Evolutionary conservation across 2,113 vertebrate species (phyloP).

Genomic region (Entomyzon cyanotis): DNA sequence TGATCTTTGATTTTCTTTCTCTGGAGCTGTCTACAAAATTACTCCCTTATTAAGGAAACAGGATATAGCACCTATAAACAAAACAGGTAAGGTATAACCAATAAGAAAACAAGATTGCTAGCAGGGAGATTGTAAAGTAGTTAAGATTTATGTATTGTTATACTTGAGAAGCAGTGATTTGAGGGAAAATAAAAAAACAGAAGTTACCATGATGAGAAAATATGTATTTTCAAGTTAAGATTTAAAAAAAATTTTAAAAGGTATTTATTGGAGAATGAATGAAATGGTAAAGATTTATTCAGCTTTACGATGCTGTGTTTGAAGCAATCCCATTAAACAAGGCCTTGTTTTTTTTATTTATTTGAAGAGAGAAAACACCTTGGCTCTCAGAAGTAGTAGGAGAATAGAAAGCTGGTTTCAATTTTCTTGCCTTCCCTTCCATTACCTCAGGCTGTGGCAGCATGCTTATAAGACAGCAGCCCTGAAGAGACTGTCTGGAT

Average conservation of each 20-base stretch:
- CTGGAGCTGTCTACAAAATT: not conserved
- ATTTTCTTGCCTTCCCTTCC: not conserved
- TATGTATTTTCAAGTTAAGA: not conserved
- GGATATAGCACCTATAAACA: not conserved
- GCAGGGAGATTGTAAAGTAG: not conserved
- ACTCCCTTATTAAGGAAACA: not conserved
- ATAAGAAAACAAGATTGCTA: not conserved
- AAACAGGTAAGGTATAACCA: not conserved
- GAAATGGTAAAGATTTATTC: not conserved
- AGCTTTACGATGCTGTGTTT: not conserved
- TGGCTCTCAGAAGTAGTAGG: not conserved
- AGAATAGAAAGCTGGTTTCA: not conserved
- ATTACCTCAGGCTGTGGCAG: not conserved
- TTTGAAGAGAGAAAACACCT: not conserved
- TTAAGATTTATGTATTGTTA: not conserved
- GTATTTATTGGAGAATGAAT: not conserved
- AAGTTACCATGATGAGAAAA: not conserved
- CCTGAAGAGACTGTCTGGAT: not conserved
- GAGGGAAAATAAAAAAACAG: not conserved
- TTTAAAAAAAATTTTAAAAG: not conserved
- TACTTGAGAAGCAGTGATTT: not conserved
- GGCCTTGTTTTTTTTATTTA: not conserved
- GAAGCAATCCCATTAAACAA: not conserved
- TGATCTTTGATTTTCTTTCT: not conserved
- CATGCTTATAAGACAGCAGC: not conserved